These are phyloP conservation scores for Cladorhizidae sp. DNA, from an alignment of 37 sponge, comb jelly and placozoan species.

Conservation along the genomic window DNA sequence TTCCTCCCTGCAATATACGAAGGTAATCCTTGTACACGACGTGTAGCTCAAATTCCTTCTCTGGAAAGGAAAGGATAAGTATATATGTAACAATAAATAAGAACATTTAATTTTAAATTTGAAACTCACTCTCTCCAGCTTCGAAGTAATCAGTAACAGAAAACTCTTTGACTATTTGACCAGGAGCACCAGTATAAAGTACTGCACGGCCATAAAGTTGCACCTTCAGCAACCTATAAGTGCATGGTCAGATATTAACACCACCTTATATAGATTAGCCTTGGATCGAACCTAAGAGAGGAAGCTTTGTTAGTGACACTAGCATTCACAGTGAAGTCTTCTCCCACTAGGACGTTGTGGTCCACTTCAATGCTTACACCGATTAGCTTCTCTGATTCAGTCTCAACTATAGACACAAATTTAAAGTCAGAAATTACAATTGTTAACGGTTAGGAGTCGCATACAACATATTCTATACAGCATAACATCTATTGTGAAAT, in stretches of 20 bases:
- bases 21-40: slow-evolving; percentile 39
- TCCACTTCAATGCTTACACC: slow-evolving; percentile 22
- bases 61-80: too few species aligned
- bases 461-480: too few species aligned
- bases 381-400: slow-evolving; percentile 17
- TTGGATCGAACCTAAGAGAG: neutral
- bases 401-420: neutral
- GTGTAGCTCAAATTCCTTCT: neutral
- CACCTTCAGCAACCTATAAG: neutral
- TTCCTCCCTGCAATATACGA: slow-evolving; percentile 32
- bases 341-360: slow-evolving; percentile 35
- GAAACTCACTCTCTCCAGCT: slow-evolving; percentile 1
- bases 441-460: too few species aligned
- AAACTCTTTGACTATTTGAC: slow-evolving; percentile 20
- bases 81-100: too few species aligned
- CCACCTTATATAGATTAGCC: neutral
- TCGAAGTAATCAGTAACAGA: neutral
- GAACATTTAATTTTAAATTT: too few species aligned
- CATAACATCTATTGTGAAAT: too few species aligned
- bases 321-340: slow-evolving; percentile 22
- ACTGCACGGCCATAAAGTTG: slow-evolving; percentile 13
- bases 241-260: neutral
- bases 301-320: slow-evolving; percentile 39
- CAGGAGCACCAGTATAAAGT: slow-evolving; percentile 39
- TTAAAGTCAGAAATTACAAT: too few species aligned